Conservation (phyloP, 2,797 vertebrate species). For the Sebastes taczanowskii region DNA sequence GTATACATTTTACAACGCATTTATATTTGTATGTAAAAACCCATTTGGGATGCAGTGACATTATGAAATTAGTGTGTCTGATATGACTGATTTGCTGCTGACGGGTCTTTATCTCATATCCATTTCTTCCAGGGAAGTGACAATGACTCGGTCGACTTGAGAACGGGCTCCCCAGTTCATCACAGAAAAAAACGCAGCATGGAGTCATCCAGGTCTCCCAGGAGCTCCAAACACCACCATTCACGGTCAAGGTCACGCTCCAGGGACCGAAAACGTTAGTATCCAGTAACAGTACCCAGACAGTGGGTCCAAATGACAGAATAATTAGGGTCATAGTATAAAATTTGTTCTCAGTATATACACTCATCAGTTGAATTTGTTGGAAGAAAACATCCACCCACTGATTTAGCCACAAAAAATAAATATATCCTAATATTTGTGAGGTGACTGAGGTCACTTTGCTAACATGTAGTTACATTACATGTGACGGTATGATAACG, state of each 20-base stretch:
- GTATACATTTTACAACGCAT: neutral
- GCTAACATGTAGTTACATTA: neutral
- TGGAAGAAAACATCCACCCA: neutral
- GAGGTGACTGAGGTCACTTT: neutral
- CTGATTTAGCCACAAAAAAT: neutral
- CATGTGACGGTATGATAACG: neutral
- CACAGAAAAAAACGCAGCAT: slow-evolving; percentile 88
- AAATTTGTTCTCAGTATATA: neutral
- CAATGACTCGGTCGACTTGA: slow-evolving; percentile 84
- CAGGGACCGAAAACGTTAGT: slow-evolving; percentile 89
- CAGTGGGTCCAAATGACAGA: neutral
- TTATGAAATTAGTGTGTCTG: neutral
- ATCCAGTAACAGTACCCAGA: neutral
- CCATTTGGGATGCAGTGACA: neutral
- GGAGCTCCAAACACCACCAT: slow-evolving; percentile 91
- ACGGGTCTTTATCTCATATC: neutral
- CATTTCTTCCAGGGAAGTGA: slow-evolving; percentile 86
- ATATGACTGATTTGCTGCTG: neutral
- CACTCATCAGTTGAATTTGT: neutral
- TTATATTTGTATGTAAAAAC: neutral
- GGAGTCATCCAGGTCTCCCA: slow-evolving; percentile 90
- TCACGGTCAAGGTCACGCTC: slow-evolving; percentile 93
- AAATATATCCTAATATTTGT: neutral
- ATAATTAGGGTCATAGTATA: neutral
- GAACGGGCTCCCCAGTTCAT: slow-evolving; percentile 84